These are phyloP conservation scores for Ormyrus nitidulus DNA, from an alignment of 2,888 invertebrate species.

Conservation along the genomic window DNA sequence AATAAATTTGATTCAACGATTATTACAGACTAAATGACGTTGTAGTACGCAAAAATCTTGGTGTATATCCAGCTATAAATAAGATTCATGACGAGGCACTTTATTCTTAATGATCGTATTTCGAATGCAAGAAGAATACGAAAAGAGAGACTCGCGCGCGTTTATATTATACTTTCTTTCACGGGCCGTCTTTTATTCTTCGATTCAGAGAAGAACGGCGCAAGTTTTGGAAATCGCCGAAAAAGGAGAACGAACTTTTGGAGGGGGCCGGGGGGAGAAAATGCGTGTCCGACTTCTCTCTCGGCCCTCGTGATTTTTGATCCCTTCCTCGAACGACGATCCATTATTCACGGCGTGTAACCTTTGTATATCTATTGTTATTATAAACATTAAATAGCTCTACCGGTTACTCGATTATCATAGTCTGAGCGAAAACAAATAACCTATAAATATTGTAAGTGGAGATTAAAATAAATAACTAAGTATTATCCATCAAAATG, in stretches of 20 bases:
- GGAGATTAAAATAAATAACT: conserved; percentile 68
- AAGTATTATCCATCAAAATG: conserved; percentile 69
- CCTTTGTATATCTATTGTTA: conserved; percentile 71
- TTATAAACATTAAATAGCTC: conserved; percentile 66
- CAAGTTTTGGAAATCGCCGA: not conserved
- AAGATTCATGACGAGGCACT: too few relatives aligned
- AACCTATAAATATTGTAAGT: conserved; percentile 73
- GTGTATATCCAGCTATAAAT: too few relatives aligned
- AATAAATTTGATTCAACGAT: too few relatives aligned
- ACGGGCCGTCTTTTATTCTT: too few relatives aligned
- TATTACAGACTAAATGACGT: too few relatives aligned
- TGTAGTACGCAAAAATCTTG: too few relatives aligned
- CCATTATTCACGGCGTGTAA: conserved; percentile 62
- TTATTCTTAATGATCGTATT: too few relatives aligned
- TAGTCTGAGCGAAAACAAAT: conserved; percentile 67
- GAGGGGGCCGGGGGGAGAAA: conserved; percentile 28
- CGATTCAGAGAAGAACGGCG: too few relatives aligned
- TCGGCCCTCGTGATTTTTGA: conserved; percentile 22
- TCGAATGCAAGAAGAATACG: too few relatives aligned
- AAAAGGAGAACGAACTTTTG: not conserved
- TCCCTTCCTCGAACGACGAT: not conserved
- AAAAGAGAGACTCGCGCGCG: too few relatives aligned
- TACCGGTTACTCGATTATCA: conserved; percentile 68
- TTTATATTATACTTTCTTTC: too few relatives aligned
- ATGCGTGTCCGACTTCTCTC: conserved; percentile 43